Evolutionary conservation across 2,113 vertebrate genomes (phyloP).

Genomic region (Ranitomeya variabilis): DNA sequence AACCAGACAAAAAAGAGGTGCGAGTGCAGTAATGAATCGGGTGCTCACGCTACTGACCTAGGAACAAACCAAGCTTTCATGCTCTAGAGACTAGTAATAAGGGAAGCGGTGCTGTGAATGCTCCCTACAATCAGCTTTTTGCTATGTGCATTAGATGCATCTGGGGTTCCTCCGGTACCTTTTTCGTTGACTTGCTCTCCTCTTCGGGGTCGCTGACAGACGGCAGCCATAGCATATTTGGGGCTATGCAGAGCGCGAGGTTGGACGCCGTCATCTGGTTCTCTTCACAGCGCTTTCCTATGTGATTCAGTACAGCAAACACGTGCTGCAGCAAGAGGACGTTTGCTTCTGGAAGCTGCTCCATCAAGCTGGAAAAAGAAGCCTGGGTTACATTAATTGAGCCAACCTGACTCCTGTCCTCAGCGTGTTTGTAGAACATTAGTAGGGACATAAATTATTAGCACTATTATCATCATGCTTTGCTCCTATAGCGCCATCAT

Average conservation of each 20-base stretch:
- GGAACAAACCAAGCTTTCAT: too few species aligned
- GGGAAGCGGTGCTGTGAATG: too few species aligned
- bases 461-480: too few species aligned
- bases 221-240: conserved; percentile 78
- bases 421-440: too few species aligned
- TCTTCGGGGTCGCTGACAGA: conserved; percentile 72
- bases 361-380: conserved; percentile 66
- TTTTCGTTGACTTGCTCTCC: conserved; percentile 73
- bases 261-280: conserved; percentile 82
- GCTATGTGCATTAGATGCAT: too few species aligned
- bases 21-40: too few species aligned
- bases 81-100: too few species aligned
- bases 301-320: conserved; percentile 75
- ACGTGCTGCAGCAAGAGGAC: conserved; percentile 73
- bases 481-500: too few species aligned
- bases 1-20: too few species aligned
- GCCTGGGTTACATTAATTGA: not conserved
- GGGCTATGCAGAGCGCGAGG: conserved; percentile 79
- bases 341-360: conserved; percentile 75
- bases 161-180: conserved; percentile 65
- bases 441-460: too few species aligned
- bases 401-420: not conserved
- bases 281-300: conserved; percentile 71
- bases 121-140: too few species aligned
- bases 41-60: too few species aligned